Base-by-base conservation (phyloP, 2,113 vertebrate species). In the Aptenodytes forsteri region DNA sequence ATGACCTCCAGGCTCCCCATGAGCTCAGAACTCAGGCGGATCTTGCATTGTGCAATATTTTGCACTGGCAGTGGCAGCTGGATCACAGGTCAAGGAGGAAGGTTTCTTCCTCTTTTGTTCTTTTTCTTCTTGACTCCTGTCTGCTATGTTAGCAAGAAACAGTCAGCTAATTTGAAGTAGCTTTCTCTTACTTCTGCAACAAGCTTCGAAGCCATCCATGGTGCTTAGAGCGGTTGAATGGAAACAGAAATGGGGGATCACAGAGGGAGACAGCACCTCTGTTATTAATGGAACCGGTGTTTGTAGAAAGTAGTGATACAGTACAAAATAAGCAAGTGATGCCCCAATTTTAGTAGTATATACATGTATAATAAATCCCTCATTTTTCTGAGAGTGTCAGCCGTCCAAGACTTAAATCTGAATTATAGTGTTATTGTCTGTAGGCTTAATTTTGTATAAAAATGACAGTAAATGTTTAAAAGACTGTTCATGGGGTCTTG, bases 81-180 rank as follows among this genome's bases (percentile, higher is more conserved):
- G 95, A 79, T 87, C 82, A 86, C 27, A 94, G 97, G 91, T 93
- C 92, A 90, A 62, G 66, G 78, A 76, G 58, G 61, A 87, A 89
- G 34, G 12, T 84, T 94, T 91, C 66, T 82, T 90, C 40, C 20
- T 54, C 27, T 89, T 90, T 67, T 82, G 32, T 64, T 87, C 40
- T 71, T 95, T 91, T 87, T 42, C 25, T 93, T 71, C 61, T 76
- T 61, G 40, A 2, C 21, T 89, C 2, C 20, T 64, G 13, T 64
- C 50, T 84, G 44, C n/a, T 67, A 5, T 0, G 2, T 71, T 89
- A 66, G 42, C 30, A 72, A 52, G 82, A 93, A 55, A 19, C 36
- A 69, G 47, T 25, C 29, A 65, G 52, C 59, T 91, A 64, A 72
- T 52, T 52, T 90, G 66, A 71, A 58, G 14, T 38, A 64, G 10